Evolutionary conservation across 2,888 invertebrate species (phyloP).

Genomic region (Uloborus plumipes): DNA sequence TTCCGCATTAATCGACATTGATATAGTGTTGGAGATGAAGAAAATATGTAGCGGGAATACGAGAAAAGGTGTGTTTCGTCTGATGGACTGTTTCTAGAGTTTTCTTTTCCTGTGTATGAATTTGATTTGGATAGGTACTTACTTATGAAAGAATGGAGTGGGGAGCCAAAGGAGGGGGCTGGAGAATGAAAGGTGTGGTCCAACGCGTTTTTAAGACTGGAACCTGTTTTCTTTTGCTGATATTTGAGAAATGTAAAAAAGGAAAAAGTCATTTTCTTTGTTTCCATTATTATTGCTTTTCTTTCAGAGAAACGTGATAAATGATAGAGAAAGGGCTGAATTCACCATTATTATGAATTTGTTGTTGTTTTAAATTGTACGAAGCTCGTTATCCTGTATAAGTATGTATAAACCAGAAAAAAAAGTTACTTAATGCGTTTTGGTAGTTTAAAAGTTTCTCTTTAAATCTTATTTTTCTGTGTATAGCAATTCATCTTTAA

Average conservation of each 20-base stretch:
- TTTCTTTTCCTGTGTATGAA: slow-evolving; percentile 18
- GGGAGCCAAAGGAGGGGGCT: slow-evolving; percentile 18
- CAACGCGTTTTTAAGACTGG: slow-evolving; percentile 27
- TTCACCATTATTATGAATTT: too few relatives aligned
- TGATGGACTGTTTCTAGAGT: slow-evolving; percentile 6
- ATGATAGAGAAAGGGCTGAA: too few relatives aligned
- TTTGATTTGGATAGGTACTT: slow-evolving; percentile 51
- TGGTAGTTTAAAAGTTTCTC: too few relatives aligned
- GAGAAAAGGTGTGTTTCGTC: slow-evolving; percentile 50
- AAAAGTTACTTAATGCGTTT: too few relatives aligned
- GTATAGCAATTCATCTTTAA: too few relatives aligned
- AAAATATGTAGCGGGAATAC: slow-evolving; percentile 42
- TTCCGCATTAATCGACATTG: slow-evolving; percentile 51
- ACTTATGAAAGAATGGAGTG: slow-evolving; percentile 48
- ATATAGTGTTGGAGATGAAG: slow-evolving; percentile 40
- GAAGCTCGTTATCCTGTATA: too few relatives aligned
- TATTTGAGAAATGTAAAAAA: slow-evolving; percentile 45
- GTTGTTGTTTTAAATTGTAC: too few relatives aligned
- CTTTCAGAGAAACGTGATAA: not conserved
- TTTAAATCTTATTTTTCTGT: too few relatives aligned
- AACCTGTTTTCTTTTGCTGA: slow-evolving; percentile 56
- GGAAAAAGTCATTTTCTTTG: not conserved
- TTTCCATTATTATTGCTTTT: slow-evolving; percentile 5
- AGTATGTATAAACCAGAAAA: too few relatives aligned
- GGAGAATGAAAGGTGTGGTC: slow-evolving; percentile 56